phyloP scores from a whole-genome alignment of 2,888 invertebrate species.

The Protophormia terraenovae region DNA sequence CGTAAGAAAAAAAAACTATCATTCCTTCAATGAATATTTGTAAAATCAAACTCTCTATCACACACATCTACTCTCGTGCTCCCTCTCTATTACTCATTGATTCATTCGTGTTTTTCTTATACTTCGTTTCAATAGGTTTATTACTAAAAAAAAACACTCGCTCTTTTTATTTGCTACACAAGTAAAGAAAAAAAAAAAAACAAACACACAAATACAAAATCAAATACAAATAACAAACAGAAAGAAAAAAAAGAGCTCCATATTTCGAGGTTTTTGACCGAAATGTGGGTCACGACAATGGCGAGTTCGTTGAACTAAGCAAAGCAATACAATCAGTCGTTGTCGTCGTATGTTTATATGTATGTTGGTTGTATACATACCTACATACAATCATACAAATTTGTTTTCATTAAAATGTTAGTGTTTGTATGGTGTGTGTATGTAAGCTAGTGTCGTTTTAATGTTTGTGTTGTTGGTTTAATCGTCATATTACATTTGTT shows the following conservation, averaged over 20 bases:
- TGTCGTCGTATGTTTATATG: no score
- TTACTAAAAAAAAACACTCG: no score
- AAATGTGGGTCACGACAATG: slow-evolving; percentile 82
- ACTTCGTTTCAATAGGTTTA: background rate
- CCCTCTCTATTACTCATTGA: background rate
- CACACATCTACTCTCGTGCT: slow-evolving; percentile 40
- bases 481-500: slow-evolving; percentile 52
- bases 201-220: slow-evolving; percentile 17
- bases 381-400: slow-evolving; percentile 33
- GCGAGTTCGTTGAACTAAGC: slow-evolving; percentile 81
- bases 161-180: no score
- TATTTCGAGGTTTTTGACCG: slow-evolving; percentile 82
- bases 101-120: slow-evolving; percentile 9
- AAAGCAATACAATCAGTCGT: slow-evolving; percentile 71
- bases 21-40: slow-evolving; percentile 42
- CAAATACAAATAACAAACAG: slow-evolving; percentile 28
- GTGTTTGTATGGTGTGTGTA: slow-evolving; percentile 30
- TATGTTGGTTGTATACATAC: no score
- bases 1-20: background rate
- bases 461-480: slow-evolving; percentile 48
- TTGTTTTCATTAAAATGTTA: slow-evolving; percentile 44
- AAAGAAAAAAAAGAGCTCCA: slow-evolving; percentile 77
- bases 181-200: background rate
- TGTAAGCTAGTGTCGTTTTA: slow-evolving; percentile 57
- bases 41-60: slow-evolving; percentile 33